Evolutionary conservation across 23 tunicate genomes (phyloP).

Genomic region (Oikopleura dioica): DNA sequence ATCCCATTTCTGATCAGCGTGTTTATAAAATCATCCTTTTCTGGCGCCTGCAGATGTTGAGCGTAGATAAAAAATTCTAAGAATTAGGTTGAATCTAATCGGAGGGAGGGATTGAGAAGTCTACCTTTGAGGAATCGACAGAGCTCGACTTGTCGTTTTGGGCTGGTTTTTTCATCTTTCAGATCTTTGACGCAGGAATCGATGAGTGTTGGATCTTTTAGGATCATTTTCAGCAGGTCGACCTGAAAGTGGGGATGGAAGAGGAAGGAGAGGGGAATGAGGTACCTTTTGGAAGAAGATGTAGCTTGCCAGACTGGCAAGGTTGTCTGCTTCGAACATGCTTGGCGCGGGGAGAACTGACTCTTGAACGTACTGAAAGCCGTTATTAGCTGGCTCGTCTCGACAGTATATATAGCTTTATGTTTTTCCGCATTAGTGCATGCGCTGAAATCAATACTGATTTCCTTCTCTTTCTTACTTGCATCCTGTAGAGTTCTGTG

Average conservation of each 20-base stretch:
- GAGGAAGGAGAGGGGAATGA: neutral
- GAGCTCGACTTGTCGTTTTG: conserved; percentile 27
- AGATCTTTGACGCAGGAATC: conserved; percentile 32
- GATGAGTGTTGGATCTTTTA: conserved; percentile 29
- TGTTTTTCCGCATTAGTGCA: too few relatives aligned
- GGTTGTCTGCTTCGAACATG: conserved; percentile 71
- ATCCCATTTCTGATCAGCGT: conserved; percentile 33
- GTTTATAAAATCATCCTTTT: conserved; percentile 43
- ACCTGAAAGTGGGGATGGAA: conserved; percentile 20
- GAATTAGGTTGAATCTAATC: too few relatives aligned
- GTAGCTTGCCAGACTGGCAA: conserved; percentile 43
- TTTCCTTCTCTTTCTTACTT: too few relatives aligned
- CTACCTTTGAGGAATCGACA: conserved; percentile 65
- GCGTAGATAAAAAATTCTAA: conserved; percentile 48
- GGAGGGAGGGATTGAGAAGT: too few relatives aligned
- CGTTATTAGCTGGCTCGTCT: too few relatives aligned
- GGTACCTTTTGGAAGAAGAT: conserved; percentile 77
- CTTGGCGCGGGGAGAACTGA: conserved; percentile 87
- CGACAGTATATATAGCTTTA: too few relatives aligned
- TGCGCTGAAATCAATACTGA: too few relatives aligned
- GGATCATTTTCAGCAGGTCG: conserved; percentile 49
- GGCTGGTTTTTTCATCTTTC: conserved; percentile 26
- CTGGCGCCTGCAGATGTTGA: conserved; percentile 43
- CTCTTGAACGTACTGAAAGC: conserved; percentile 86
- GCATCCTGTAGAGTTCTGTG: conserved; percentile 28